Base-by-base conservation (phyloP, 2,113 vertebrate genomes). In the Callithrix jacchus region DNA sequence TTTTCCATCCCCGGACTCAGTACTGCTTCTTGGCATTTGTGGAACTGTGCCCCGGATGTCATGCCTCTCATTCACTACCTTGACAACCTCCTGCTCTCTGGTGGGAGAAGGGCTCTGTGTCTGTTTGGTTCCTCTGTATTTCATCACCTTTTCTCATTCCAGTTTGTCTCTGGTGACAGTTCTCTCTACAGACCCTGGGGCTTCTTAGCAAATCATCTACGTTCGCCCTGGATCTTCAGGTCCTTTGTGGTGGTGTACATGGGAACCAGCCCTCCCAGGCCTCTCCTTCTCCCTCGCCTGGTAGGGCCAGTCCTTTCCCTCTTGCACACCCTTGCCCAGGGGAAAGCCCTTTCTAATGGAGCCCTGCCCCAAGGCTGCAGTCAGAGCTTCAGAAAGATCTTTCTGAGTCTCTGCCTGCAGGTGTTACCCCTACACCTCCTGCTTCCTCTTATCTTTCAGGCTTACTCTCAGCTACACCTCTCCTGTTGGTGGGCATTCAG, bases 81-180 rank as follows among this genome's bases (percentile, higher is more conserved):
- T 13, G 76, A 52, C 71, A 49, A 42, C 77, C 70, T 91, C 52
- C 40, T 84, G 23, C 61, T 70, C 73, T 73, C 94, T 64, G 1
- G 10, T 68, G 71, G 56, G 81, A 40, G 12, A 0, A 90, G 71
- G 52, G 49, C n/a, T 70, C 9, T 2, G 5, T 30, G 37, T 90
- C 27, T 27, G 27, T 35, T 89, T 14, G 12, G 20, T 40, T 25
- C 97, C 27, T 32, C 66, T 32, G n/a, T 10, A 23, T 93, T 87
- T 95, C 97, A 76, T 93, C 87, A 88, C 58, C 35, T 84, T 89
- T 86, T 45, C 79, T 90, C 30, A n/a, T 80, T 49, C 27, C 18
- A 32, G 23, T 42, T 25, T 90, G 64, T 81, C 64, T 58, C 56
- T 70, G 30, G 18, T 27, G 66, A 82, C 54, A 37, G 16, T 35